Conservation (phyloP, 2,113 vertebrate genomes). For the Microcebus tavaratra region DNA sequence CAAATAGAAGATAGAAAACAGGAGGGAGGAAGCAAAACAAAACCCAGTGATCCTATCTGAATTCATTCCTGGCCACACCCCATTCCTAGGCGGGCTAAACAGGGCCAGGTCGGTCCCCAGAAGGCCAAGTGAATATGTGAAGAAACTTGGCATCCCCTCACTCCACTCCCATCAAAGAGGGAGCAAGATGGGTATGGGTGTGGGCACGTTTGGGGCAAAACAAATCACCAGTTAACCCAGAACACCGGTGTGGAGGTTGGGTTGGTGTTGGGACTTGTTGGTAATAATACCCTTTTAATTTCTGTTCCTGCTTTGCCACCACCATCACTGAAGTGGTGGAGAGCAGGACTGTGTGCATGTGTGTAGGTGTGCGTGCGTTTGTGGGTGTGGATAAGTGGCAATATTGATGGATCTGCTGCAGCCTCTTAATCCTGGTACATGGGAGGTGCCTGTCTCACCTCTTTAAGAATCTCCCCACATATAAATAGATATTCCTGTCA, state of each 20-base stretch:
- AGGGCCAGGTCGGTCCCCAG: neutral
- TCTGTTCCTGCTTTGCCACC: slow-evolving; percentile 67
- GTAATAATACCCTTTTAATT: slow-evolving; percentile 68
- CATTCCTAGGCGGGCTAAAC: neutral
- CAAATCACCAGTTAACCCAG: neutral
- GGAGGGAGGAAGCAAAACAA: slow-evolving; percentile 61
- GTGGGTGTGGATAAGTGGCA: neutral
- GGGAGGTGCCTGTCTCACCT: slow-evolving; percentile 66
- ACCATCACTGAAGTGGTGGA: slow-evolving; percentile 58
- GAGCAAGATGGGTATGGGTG: neutral
- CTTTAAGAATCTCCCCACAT: slow-evolving; percentile 69
- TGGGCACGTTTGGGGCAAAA: neutral
- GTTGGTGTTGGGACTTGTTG: slow-evolving; percentile 70
- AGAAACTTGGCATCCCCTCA: neutral
- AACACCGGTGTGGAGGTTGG: slow-evolving; percentile 35
- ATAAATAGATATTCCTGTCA: slow-evolving; percentile 76
- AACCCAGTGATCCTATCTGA: slow-evolving; percentile 58
- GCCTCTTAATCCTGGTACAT: slow-evolving; percentile 48
- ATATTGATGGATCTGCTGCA: slow-evolving; percentile 28
- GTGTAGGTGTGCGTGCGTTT: neutral
- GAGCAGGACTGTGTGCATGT: neutral
- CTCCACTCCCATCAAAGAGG: neutral
- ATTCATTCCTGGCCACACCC: slow-evolving; percentile 56
- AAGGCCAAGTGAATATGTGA: slow-evolving; percentile 19
- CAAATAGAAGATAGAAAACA: slow-evolving; percentile 68